phyloP scores from a whole-genome alignment of 2,797 vertebrate species.

The Hipposideros larvatus region DNA sequence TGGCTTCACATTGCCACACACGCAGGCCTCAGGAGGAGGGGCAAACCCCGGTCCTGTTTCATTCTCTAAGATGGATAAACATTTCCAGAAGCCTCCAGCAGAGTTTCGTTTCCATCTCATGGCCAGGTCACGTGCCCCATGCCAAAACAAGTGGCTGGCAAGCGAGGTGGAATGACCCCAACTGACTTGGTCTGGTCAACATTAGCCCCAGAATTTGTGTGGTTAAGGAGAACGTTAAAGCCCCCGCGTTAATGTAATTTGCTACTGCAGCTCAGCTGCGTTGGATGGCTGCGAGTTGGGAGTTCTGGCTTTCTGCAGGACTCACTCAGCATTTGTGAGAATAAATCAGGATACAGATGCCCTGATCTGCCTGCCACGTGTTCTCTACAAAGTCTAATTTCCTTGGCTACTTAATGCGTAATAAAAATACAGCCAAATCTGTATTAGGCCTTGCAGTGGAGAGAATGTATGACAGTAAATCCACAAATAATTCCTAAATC shows the following conservation, averaged over 20 bases:
- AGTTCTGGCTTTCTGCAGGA: neutral
- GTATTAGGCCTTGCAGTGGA: neutral
- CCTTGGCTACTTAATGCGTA: neutral
- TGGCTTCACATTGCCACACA: neutral
- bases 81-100: neutral
- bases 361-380: accelerated
- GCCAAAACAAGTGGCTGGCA: neutral
- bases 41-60: accelerated
- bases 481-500: neutral
- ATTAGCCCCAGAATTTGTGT: accelerated
- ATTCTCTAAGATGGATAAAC: neutral
- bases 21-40: neutral
- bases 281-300: accelerated
- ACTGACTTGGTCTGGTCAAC: accelerated
- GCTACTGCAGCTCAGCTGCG: neutral
- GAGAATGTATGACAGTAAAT: neutral
- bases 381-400: neutral
- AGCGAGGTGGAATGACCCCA: neutral
- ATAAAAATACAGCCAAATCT: neutral
- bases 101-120: neutral
- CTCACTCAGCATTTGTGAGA: neutral
- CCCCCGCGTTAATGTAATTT: neutral
- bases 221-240: neutral
- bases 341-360: neutral
- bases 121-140: neutral